Base-by-base conservation (phyloP, 1,140 invertebrate genomes). In the Lineus longissimus region DNA sequence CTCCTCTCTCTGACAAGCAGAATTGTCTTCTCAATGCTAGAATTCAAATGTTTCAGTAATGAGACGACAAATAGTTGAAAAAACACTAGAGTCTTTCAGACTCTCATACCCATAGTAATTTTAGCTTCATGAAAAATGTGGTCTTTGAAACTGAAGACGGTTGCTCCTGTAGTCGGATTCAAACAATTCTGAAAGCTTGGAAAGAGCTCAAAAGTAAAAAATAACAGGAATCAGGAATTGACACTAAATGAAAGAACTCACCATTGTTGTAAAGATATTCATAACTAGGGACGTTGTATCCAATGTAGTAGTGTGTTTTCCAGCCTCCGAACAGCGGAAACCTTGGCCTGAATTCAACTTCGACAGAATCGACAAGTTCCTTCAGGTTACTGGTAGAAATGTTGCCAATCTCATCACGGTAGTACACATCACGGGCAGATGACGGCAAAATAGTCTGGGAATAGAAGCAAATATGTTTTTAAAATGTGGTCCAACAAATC, bases 291-390 rank as follows among this genome's bases (percentile, higher is more conserved):
- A 99, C 88, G 84, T 97, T 98, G 83, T 99, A 99, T 0, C 97
- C 97, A 55, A 98, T 83, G 40, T 89, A 91, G 80, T 99, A 99
- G 73, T 95, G 91, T 2, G 95, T 98, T 80, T 94, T 95, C 97
- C 97, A 99, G 2, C 97, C 97, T 57, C 97, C 97, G 84, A 98
- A 99, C 0, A 99, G 82, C 23, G 97, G 97, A 80, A 98, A 99
- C 69, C 97, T 84, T 1, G 97, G 97, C 51, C 93, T 85, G 1
- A 99, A 82, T 73, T 98, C 96, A 1, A 99, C 80, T 76, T 99
- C 95, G 19, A 98, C 93, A 36, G 92, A 91, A 78, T 98, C 94
- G 69, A 91, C 90, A 70, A 90, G 86, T 15, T 91, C 76, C 70
- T 89, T 86, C 79, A 98, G 90, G 76, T 95, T 91, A 0, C 95